Evolutionary conservation across 2,113 vertebrate genomes (phyloP).

Genomic region (Neotoma lepida): DNA sequence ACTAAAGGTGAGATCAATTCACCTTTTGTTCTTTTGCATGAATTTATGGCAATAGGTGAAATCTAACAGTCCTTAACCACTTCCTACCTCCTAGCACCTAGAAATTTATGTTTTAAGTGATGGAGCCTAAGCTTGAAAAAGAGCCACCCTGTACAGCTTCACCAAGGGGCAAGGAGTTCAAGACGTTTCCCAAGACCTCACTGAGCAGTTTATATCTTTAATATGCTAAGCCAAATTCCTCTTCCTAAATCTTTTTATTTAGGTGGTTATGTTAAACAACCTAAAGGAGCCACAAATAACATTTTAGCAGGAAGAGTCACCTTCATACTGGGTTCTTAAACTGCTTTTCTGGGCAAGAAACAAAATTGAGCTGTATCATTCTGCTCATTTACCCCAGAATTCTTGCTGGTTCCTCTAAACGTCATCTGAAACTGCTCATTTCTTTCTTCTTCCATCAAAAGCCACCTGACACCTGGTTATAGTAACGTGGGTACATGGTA

Average conservation of each 20-base stretch:
- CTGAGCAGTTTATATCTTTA: background rate
- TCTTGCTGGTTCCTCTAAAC: slow-evolving; percentile 26
- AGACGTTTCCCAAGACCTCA: background rate
- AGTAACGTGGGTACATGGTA: background rate
- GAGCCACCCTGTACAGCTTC: background rate
- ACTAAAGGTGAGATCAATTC: background rate
- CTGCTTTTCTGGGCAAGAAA: slow-evolving; percentile 1
- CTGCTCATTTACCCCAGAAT: slow-evolving; percentile 5
- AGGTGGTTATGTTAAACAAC: background rate
- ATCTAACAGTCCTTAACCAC: background rate
- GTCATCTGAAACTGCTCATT: background rate
- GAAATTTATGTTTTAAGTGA: background rate
- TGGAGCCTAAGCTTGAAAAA: background rate
- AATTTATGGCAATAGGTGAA: background rate
- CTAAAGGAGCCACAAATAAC: background rate
- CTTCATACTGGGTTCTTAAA: background rate
- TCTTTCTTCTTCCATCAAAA: background rate
- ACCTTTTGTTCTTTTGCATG: background rate
- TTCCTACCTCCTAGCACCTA: background rate
- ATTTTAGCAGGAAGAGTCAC: background rate
- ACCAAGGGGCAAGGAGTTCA: too few relatives aligned
- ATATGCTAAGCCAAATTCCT: background rate
- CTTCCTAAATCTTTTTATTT: background rate
- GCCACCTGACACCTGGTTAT: background rate
- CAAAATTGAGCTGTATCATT: background rate